Evolutionary conservation across 2,888 invertebrate genomes (phyloP).

Genomic region (Pemphredon lugubris): DNA sequence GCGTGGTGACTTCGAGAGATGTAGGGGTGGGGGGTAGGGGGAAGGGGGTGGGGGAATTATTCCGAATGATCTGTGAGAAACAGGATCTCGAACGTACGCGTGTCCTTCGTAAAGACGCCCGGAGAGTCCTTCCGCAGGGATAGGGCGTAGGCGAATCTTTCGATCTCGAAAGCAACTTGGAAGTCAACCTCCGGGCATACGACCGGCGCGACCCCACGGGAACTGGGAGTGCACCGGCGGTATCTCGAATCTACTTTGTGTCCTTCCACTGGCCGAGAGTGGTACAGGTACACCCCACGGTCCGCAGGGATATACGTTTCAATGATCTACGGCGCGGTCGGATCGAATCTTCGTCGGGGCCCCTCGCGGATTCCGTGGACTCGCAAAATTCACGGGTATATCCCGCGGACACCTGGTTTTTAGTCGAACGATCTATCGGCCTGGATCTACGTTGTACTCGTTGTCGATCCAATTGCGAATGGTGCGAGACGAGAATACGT

Average conservation of each 20-base stretch:
- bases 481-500: no score
- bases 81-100: constrained; percentile 57
- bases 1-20: no score
- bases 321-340: constrained; percentile 71
- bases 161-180: constrained; percentile 71
- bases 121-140: constrained; percentile 49
- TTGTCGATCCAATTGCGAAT: no score
- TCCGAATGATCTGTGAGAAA: constrained; percentile 57
- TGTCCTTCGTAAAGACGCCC: constrained; percentile 43
- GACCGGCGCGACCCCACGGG: constrained; percentile 72
- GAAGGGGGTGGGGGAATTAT: constrained; percentile 56
- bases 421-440: no score
- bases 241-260: constrained; percentile 79
- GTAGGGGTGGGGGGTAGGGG: no score
- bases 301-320: constrained; percentile 71
- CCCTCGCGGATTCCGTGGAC: constrained; percentile 43
- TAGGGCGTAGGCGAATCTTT: constrained; percentile 77
- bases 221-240: constrained; percentile 72
- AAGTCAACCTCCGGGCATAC: constrained; percentile 63
- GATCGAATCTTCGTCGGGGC: constrained; percentile 39
- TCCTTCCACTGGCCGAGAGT: constrained; percentile 69
- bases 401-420: constrained; percentile 25
- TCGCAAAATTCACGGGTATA: constrained; percentile 41
- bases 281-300: constrained; percentile 58
- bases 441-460: no score